These are phyloP conservation scores for Choristoneura rosaceana DNA, from an alignment of 2,888 invertebrate genomes.

Conservation along the genomic window DNA sequence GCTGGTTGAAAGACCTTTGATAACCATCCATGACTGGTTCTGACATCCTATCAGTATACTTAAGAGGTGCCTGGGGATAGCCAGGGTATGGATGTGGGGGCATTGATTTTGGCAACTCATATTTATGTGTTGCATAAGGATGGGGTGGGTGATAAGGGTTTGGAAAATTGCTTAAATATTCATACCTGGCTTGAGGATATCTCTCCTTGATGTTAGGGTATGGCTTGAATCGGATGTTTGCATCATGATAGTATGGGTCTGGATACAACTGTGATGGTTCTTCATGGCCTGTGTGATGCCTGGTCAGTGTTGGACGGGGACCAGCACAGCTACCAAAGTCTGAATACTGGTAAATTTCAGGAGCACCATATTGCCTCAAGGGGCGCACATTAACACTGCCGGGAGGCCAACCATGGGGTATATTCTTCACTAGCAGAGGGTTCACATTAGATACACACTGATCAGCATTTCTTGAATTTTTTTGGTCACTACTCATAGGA, in stretches of 20 bases:
- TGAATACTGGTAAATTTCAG: constrained; percentile 73
- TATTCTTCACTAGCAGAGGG: constrained; percentile 57
- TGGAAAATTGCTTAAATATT: constrained; percentile 74
- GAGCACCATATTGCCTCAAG: constrained; percentile 65
- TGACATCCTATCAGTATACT: constrained; percentile 73
- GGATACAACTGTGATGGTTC: constrained; percentile 67
- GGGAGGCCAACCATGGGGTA: constrained; percentile 67
- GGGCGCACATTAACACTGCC: constrained; percentile 64
- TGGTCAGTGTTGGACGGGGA: constrained; percentile 63
- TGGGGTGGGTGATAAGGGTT: constrained; percentile 71
- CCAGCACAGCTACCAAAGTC: constrained; percentile 72
- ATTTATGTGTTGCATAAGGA: constrained; percentile 68
- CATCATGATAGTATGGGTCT: constrained; percentile 71
- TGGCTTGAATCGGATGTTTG: constrained; percentile 74
- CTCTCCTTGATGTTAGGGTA: constrained; percentile 76
- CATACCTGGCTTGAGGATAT: constrained; percentile 77
- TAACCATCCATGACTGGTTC: constrained; percentile 71
- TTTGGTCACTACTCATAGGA: constrained; percentile 70
- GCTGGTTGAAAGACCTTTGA: constrained; percentile 67
- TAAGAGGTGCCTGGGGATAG: constrained; percentile 67
- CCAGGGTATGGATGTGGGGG: constrained; percentile 67
- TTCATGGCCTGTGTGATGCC: constrained; percentile 67
- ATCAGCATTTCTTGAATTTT: constrained; percentile 69
- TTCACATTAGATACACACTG: constrained; percentile 69
- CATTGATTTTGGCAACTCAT: constrained; percentile 71